These are phyloP conservation scores for Tortrix viridana DNA, from an alignment of 2,888 invertebrate genomes.

Conservation along the genomic window DNA sequence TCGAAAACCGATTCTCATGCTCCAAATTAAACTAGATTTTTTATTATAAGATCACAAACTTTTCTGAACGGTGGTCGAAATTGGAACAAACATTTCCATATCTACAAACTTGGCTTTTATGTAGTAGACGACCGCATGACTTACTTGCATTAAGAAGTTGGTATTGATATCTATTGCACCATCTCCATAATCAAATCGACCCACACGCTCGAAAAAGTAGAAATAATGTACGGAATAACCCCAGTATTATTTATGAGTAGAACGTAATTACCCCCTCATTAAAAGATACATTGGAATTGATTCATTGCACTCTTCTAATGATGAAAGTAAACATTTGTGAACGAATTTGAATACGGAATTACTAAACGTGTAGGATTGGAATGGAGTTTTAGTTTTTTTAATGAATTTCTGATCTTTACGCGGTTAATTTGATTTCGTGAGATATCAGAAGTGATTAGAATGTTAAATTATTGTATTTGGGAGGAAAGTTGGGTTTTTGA, in stretches of 20 bases:
- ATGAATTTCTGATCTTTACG: slow-evolving; percentile 41
- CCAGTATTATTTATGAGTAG: slow-evolving; percentile 43
- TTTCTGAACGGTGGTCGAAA: neutral
- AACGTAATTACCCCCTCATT: slow-evolving; percentile 48
- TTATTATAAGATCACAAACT: slow-evolving; percentile 14
- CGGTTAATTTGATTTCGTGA: slow-evolving; percentile 32
- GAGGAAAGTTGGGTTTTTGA: slow-evolving; percentile 26
- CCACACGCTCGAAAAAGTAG: slow-evolving; percentile 40
- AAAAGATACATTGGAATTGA: slow-evolving; percentile 55
- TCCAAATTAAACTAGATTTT: slow-evolving; percentile 19
- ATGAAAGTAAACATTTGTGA: slow-evolving; percentile 48
- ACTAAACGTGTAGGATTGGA: slow-evolving; percentile 28
- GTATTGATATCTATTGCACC: slow-evolving; percentile 35
- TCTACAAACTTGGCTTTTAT: neutral
- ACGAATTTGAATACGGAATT: slow-evolving; percentile 46
- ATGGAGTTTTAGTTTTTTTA: slow-evolving; percentile 36
- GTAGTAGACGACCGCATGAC: neutral
- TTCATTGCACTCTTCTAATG: slow-evolving; percentile 50
- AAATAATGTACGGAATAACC: slow-evolving; percentile 26
- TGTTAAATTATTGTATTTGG: slow-evolving; percentile 22
- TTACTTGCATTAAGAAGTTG: slow-evolving; percentile 5
- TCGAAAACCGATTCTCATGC: slow-evolving; percentile 17
- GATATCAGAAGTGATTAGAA: slow-evolving; percentile 33
- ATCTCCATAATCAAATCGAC: slow-evolving; percentile 44
- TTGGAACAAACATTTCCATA: neutral